Percentiles rank a stretch among this genome's conserved stretches.
phyloP scores from a whole-genome alignment of 2,888 invertebrate genomes.

The Calliphora vomitoria region DNA sequence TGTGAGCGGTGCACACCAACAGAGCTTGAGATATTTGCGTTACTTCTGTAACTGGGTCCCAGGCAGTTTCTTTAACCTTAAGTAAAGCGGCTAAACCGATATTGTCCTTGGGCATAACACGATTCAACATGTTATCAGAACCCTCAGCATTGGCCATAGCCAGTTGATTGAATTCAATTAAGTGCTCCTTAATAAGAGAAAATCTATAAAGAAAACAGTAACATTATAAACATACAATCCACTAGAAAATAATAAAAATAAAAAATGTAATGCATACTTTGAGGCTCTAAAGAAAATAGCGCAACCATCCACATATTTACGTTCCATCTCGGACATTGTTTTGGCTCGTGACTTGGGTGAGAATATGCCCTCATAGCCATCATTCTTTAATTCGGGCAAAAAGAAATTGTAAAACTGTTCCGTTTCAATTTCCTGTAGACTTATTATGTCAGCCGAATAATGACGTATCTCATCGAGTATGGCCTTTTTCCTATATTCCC shows the following conservation, averaged over 20 bases:
- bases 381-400: slow-evolving; percentile 95
- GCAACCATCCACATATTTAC: slow-evolving; percentile 99
- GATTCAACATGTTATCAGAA: slow-evolving; percentile 98
- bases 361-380: slow-evolving; percentile 97
- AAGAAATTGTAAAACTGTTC: slow-evolving; percentile 99
- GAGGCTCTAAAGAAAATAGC: slow-evolving; percentile 98
- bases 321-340: slow-evolving; percentile 98
- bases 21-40: slow-evolving; percentile 93
- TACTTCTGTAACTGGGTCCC: slow-evolving; percentile 94
- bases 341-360: slow-evolving; percentile 99
- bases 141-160: slow-evolving; percentile 99
- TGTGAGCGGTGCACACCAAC: slow-evolving; percentile 98
- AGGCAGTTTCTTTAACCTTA: slow-evolving; percentile 97
- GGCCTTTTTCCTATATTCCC: slow-evolving; percentile 98
- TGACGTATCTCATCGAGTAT: slow-evolving; percentile 98
- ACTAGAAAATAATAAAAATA: neutral
- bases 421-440: slow-evolving; percentile 98
- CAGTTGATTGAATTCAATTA: slow-evolving; percentile 99
- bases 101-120: slow-evolving; percentile 99
- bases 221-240: neutral
- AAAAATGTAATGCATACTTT: slow-evolving; percentile 88
- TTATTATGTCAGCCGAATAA: slow-evolving; percentile 98
- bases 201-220: slow-evolving; percentile 88
- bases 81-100: slow-evolving; percentile 98
- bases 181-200: slow-evolving; percentile 96